phyloP scores from a whole-genome alignment of 2,113 vertebrate species.

The Herpailurus yagouaroundi region DNA sequence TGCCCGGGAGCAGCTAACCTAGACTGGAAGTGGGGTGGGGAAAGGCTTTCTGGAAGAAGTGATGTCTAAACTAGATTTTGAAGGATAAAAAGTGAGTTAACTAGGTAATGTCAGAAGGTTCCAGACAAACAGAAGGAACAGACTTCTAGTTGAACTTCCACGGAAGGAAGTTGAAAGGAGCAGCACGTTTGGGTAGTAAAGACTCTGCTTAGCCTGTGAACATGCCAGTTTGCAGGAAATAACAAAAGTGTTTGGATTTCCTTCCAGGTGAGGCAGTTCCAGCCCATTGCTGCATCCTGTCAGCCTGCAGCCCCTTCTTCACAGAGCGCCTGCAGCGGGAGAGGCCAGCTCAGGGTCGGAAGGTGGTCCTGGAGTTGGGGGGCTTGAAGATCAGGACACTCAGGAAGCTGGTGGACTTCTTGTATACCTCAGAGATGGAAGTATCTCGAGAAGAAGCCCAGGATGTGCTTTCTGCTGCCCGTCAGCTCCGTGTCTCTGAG shows the following conservation, averaged over 20 bases:
- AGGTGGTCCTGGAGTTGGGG: constrained; percentile 86
- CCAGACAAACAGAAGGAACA: not conserved
- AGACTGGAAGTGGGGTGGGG: not conserved
- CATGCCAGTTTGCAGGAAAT: not conserved
- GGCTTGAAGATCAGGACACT: constrained; percentile 86
- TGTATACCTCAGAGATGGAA: constrained; percentile 92
- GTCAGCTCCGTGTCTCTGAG: constrained; percentile 85
- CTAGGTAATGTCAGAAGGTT: not conserved
- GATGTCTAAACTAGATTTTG: not conserved
- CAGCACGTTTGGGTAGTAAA: not conserved
- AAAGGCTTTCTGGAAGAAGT: constrained; percentile 6
- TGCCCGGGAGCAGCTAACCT: not conserved
- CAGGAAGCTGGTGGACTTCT: constrained; percentile 90
- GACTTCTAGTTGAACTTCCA: not conserved
- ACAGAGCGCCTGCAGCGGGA: constrained; percentile 86
- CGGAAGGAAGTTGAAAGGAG: not conserved
- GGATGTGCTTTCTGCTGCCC: constrained; percentile 89
- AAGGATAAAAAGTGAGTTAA: not conserved
- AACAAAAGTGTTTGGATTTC: constrained; percentile 17
- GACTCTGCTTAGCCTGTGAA: not conserved
- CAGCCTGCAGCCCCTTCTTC: constrained; percentile 92
- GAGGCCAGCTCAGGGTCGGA: constrained; percentile 79
- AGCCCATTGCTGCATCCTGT: constrained; percentile 92
- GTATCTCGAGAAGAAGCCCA: constrained; percentile 85
- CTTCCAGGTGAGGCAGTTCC: constrained; percentile 89